Base-by-base conservation (phyloP, 2,888 invertebrate genomes). In the Danaus chrysippus region DNA sequence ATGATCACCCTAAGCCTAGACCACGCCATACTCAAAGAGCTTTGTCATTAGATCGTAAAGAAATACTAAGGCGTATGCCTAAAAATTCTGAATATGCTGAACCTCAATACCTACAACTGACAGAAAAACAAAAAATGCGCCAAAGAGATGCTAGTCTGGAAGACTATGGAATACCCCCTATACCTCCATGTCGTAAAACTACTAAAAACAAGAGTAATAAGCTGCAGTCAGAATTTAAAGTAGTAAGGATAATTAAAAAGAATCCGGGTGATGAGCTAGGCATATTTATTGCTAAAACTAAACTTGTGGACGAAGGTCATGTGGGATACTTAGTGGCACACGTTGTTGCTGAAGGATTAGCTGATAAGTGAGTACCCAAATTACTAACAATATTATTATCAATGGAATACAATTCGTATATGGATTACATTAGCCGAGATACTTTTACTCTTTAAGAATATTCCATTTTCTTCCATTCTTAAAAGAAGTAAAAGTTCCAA, bases 281-380 rank as follows among this genome's bases (percentile, higher is more conserved):
- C 8, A 94, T 95, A 77, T 94, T 94, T 73, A 94, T 95, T 64
- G 93, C 94, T 3, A 94, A 94, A 82, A 93, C 92, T 43, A 93
- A 92, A 67, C 85, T 93, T 13, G 87, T 92, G 2, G 93, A 93
- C 61, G 92, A 92, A 77, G 92, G 91, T n/a, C 92, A 91, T 62
- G 77, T 91, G n/a, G 93, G 94, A 13, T 95, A 94, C 76, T 86
- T 94, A 64, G 94, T 95, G 3, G 94, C 94, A 23, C 93, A 94
- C 76, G 93, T 95, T 3, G 93, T 94, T 19, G 93, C 94, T 3
- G 93, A 93, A 61, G 94, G 95, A 68, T 80, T 95, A 67, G 94
- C 94, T 17, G 93, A 94, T 79, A 93, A 92, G 94, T 94, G 79
- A 85, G 90, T 85, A 65, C 19, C 9, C 53, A 58, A 12, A 55